Base-by-base conservation (phyloP, 2,113 vertebrate species). In the Trematocara zebra region DNA sequence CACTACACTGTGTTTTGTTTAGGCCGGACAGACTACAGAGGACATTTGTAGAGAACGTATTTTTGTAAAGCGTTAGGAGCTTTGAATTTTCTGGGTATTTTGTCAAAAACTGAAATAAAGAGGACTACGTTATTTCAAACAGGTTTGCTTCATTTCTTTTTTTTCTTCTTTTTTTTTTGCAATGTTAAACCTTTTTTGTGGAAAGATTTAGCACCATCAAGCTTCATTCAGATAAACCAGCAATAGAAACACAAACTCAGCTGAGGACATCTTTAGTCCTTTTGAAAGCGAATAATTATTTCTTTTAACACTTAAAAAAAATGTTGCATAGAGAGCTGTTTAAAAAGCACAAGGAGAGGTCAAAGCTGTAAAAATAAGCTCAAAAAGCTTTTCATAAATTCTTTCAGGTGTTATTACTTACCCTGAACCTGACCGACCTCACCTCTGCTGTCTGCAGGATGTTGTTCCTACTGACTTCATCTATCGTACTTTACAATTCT, bases 51-150 rank as follows among this genome's bases (percentile, higher is more conserved):
- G 97, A 96, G 98, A 97, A 98, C 95, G 97, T 99, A 99, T 99
- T 99, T 99, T 99, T 99, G 97, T 99, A 98, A 99, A 93, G 97
- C 80, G 96, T 97, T 67, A 98, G 97, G 96, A 97, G 97, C 97
- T 98, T 98, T 96, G 97, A 96, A 97, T 97, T 99, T 98, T 98
- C 96, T 97, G 98, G 97, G 96, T 98, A 99, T 99, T 99, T 99
- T 99, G 97, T 98, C 97, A 98, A 97, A 97, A 97, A 97, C 97
- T 96, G 96, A 97, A 99, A 98, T 99, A 99, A 99, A 99, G 96
- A 98, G 91, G 92, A 97, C 93, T 96, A 97, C 96, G 96, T 95
- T 96, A 96, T 98, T 98, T 97, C 95, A 97, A 95, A 69, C 26
- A 37, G 5, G n/a, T 74, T 18, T 76, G 67, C 23, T 9, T 51